Evolutionary conservation across 2,797 vertebrate genomes (phyloP), one percentile per base, ranked within the genome.

Genomic region (Oceanodroma leucorhoa): DNA sequence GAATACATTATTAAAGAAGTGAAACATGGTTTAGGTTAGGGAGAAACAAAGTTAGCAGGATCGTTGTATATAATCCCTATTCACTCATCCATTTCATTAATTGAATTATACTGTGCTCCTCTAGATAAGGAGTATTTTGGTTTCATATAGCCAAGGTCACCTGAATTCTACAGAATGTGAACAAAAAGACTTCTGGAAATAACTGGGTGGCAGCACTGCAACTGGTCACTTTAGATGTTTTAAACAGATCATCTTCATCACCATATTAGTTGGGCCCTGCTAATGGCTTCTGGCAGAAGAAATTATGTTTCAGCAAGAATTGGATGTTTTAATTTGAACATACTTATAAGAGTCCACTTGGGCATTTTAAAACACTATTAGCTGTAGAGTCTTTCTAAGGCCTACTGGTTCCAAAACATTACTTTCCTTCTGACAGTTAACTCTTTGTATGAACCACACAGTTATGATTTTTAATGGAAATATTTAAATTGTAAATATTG

Each of bases 401-500:
- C 46, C 53, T 75, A 43, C 34, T 57, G 9, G 23, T 84, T 95
- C 83, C 72, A 86, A 97, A 93, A 84, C 30, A 65, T n/a, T 88
- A 55, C 27, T 69, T 89, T 72, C 30, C 36, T 70, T 75, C 77
- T 76, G 48, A 72, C 64, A 84, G 38, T 93, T 83, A 90, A 76
- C 76, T 69, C 75, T 69, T 84, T 57, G 21, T 58, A 60, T 22
- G 57, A 91, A n/a, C 41, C 38, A 87, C 66, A 65, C 6, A 40
- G 15, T 53, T 81, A 61, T 32, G 19, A 26, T 77, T 83, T 89
- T 93, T 83, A 90, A 73, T 54, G 26, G 79, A 78, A 92, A 91
- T 81, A 91, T 71, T 77, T 89, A n/a, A 96, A 88, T 83, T 93
- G 85, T 87, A 93, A 94, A 94, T 94, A 93, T 19, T 94, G 84